Base-by-base conservation (phyloP, 2,113 vertebrate species). In the Poicephalus meyeri region DNA sequence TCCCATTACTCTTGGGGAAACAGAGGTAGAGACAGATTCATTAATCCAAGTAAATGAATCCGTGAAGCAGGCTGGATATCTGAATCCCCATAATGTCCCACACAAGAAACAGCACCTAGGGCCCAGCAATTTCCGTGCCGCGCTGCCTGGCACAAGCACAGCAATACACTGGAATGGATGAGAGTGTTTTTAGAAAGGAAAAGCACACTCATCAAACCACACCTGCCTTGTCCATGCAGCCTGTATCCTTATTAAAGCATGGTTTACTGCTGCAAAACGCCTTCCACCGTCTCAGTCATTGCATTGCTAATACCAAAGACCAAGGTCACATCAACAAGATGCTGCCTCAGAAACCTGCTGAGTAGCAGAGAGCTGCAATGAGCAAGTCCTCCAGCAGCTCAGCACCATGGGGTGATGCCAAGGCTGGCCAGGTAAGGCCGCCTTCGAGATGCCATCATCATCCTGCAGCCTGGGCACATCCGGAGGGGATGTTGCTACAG, bases 1-100 rank as follows among this genome's bases (percentile, higher is more conserved):
- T 86, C 76, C 70, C 85, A 94, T 95, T 83, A 93, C 85, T 95
- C 89, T 73, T 86, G 82, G 72, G 85, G 85, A 96, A 97, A 96
- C 76, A 86, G 93, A 95, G 94, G 93, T 91, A 89, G 66, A 86
- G 80, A 87, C 80, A 93, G 88, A 82, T 76, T 90, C 89, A 94
- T 93, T 92, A 94, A 86, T 91, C 58, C 68, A 86, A 49, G 58
- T 29, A 92, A 94, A 96, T 72, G 80, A 91, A 70, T 68, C 60
- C 26, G 29, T 72, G 78, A 85, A 77, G 79, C 50, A 68, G 58
- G 20, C 63, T 46, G 66, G 69, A 84, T 72, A 92, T 71, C 37
- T 69, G 66, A 91, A 73, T 88, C 63, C 41, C 21, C 33, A 31
- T 28, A 53, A 74, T 3, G 69, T 53, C 80, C 80, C 88, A 71